These are phyloP conservation scores for Ephydatia muelleri DNA, from an alignment of 37 sponge, comb jelly and placozoan genomes.

Conservation along the genomic window DNA sequence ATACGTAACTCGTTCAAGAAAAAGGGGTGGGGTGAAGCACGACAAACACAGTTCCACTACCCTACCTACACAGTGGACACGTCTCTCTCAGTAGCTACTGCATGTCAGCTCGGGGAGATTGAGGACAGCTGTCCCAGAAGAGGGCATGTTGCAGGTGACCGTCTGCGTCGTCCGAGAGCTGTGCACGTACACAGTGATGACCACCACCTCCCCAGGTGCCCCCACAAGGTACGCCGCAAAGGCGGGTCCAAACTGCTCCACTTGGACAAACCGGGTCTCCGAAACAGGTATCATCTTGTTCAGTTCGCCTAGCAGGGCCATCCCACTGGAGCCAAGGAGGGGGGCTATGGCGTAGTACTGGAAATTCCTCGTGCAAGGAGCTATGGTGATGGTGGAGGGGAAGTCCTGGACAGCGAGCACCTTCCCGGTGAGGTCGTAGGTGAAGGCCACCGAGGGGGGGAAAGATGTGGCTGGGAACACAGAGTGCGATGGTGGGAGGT, in stretches of 20 bases:
- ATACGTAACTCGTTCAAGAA: no score
- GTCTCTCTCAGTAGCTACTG: background rate
- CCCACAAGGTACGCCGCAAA: conserved; percentile 9
- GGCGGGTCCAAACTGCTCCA: background rate
- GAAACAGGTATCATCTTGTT: conserved; percentile 49
- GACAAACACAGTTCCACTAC: no score
- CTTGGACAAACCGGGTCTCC: conserved; percentile 13
- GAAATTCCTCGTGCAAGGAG: conserved; percentile 20
- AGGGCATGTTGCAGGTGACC: conserved; percentile 34
- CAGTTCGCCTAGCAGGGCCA: conserved; percentile 47
- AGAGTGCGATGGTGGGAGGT: conserved; percentile 44
- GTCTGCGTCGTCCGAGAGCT: background rate
- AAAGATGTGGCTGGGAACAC: conserved; percentile 13
- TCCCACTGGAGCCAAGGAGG: background rate
- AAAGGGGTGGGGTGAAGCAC: no score
- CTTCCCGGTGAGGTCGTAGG: conserved; percentile 13
- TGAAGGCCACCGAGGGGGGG: conserved; percentile 25
- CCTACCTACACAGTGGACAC: no score
- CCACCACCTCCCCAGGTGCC: conserved; percentile 45
- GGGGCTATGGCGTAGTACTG: conserved; percentile 49
- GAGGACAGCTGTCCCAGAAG: conserved; percentile 29
- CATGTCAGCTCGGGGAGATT: conserved; percentile 16
- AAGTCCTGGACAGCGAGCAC: background rate
- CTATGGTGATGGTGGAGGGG: background rate
- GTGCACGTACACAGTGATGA: conserved; percentile 21